A percentile compares a stretch with the other conserved stretches of the same genome.
These are phyloP conservation scores for Metopia argyrocephala DNA, from an alignment of 2,888 invertebrate genomes.

Conservation along the genomic window DNA sequence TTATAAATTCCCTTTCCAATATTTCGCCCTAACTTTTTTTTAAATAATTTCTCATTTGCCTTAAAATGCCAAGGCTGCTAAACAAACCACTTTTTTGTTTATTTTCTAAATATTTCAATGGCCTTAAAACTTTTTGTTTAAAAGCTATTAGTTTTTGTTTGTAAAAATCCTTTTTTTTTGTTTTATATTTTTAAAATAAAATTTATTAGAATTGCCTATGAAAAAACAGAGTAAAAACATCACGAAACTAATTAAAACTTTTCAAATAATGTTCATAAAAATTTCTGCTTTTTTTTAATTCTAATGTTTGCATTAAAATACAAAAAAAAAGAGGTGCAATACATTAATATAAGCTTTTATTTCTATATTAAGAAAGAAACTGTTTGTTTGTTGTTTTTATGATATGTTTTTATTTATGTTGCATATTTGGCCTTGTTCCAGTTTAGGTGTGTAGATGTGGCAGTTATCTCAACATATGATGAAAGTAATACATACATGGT, in stretches of 20 bases:
- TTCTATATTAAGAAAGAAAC: neutral
- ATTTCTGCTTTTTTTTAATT: neutral
- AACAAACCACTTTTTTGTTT: neutral
- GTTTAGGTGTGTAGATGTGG: constrained; percentile 6
- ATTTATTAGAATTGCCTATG: constrained; percentile 33
- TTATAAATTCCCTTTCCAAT: no score
- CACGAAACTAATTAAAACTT: constrained; percentile 57
- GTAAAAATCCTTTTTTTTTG: no score
- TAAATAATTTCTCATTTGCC: neutral
- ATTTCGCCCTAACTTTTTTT: no score
- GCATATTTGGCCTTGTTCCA: constrained; percentile 44
- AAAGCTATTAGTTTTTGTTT: no score
- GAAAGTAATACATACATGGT: neutral
- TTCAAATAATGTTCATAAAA: constrained; percentile 47
- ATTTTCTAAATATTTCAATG: neutral
- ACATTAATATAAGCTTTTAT: constrained; percentile 43
- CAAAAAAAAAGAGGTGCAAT: constrained; percentile 25
- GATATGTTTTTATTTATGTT: constrained; percentile 4
- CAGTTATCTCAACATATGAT: constrained; percentile 8
- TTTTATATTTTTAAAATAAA: neutral
- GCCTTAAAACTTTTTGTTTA: constrained; percentile 29
- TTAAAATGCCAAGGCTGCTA: constrained; percentile 28
- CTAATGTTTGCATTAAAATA: constrained; percentile 23
- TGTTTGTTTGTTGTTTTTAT: no score
- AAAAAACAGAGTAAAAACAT: constrained; percentile 38